Percentiles rank a stretch among this genome's conserved stretches.
Evolutionary conservation across 2,797 vertebrate species (phyloP).

Genomic region (Fistularia tabacaria): DNA sequence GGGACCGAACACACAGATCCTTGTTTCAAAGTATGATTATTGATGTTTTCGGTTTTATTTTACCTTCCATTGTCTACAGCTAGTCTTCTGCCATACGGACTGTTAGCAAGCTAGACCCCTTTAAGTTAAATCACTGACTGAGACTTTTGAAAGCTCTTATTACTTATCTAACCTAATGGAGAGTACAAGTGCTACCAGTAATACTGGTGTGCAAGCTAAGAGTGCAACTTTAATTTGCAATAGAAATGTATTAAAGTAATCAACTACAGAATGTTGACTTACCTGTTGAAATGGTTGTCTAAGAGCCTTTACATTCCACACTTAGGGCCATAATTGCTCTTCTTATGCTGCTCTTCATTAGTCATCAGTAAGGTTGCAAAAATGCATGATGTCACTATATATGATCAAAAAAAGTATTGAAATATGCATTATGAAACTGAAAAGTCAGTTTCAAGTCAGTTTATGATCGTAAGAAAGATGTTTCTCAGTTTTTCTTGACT

Average conservation of each 20-base stretch:
- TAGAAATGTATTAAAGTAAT: conserved; percentile 19
- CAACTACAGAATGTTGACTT: no score
- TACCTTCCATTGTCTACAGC: conserved; percentile 6
- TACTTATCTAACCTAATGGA: conserved; percentile 28
- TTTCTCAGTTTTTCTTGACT: no score
- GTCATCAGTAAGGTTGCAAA: conserved; percentile 25
- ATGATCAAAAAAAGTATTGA: no score
- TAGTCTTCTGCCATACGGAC: conserved; percentile 29
- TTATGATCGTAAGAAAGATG: no score
- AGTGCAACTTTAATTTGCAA: conserved; percentile 15
- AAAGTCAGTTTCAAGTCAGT: no score
- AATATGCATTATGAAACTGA: no score
- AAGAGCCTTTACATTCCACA: conserved; percentile 43
- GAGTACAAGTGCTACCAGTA: background rate
- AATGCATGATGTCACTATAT: conserved; percentile 11
- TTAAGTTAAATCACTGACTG: conserved; percentile 27
- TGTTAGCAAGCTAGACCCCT: conserved; percentile 34
- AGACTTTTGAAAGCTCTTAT: background rate
- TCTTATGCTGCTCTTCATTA: conserved; percentile 41
- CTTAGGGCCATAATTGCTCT: conserved; percentile 35
- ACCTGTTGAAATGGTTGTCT: no score
- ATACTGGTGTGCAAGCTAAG: no score
- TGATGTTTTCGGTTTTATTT: background rate
- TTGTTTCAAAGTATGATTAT: conserved; percentile 9
- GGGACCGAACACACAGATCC: background rate